Percentiles rank a stretch among this genome's conserved stretches.
Evolutionary conservation across 2,113 vertebrate species (phyloP).

Genomic region (Corythornis cristatus): DNA sequence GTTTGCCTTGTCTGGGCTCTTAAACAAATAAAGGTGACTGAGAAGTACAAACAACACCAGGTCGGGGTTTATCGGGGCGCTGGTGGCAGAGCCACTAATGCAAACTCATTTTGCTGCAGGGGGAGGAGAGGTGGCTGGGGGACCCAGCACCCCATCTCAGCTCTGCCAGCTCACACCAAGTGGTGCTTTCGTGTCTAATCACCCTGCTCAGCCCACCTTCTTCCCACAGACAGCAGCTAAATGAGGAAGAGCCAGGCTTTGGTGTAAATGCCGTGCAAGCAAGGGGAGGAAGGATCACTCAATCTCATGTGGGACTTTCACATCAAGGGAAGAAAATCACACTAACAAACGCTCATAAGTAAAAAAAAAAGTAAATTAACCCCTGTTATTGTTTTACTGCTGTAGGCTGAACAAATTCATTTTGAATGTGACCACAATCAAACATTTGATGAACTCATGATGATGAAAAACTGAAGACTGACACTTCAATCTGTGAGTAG

Average conservation of each 20-base stretch:
- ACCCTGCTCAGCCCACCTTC: background rate
- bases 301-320: fast-evolving
- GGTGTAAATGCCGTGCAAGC: background rate
- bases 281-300: background rate
- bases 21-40: conserved; percentile 89
- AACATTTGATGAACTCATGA: background rate
- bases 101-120: background rate
- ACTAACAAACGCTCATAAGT: background rate
- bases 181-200: fast-evolving
- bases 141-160: background rate
- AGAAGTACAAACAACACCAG: conserved; percentile 70
- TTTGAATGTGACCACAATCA: background rate
- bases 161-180: fast-evolving
- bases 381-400: background rate
- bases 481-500: background rate
- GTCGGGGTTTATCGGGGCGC: background rate
- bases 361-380: background rate
- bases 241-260: background rate
- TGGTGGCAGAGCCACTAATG: background rate
- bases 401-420: background rate
- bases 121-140: background rate
- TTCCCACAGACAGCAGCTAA: background rate
- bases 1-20: conserved; percentile 88
- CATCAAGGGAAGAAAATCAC: background rate
- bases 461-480: fast-evolving